Percentiles rank a stretch among this genome's conserved stretches.
Conservation (phyloP, 1,140 invertebrate genomes). For the Drosophila hydei region DNA sequence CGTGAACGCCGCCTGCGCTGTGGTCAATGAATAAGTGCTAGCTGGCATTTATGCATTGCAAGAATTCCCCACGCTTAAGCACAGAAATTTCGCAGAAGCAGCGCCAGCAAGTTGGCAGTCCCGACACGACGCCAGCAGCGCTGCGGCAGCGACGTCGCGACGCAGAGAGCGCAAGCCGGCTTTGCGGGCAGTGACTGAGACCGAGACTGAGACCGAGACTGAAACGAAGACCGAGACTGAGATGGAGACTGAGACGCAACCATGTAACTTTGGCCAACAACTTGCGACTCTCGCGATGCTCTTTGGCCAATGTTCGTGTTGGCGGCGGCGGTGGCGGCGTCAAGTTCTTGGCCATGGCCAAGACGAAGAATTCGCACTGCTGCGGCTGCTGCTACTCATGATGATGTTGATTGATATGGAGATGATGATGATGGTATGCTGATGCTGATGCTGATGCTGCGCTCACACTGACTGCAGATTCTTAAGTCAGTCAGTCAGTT, state of each 20-base stretch:
- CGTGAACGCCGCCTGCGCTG: constrained; percentile 25
- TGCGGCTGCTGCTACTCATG: constrained; percentile 16
- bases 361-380: constrained; percentile 62
- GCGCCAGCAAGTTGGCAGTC: constrained; percentile 45
- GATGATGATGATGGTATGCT: constrained; percentile 50
- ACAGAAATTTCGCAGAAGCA: constrained; percentile 44
- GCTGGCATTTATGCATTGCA: constrained; percentile 52
- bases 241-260: constrained; percentile 41
- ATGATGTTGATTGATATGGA: constrained; percentile 51
- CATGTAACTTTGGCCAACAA: constrained; percentile 72
- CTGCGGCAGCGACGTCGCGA: constrained; percentile 18
- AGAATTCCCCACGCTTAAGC: constrained; percentile 52
- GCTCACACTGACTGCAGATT: constrained; percentile 23
- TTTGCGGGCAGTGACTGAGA: constrained; percentile 34
- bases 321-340: constrained; percentile 40
- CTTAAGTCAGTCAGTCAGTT: constrained; percentile 72
- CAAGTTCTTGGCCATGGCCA: constrained; percentile 78
- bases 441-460: constrained; percentile 34
- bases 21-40: constrained; percentile 51
- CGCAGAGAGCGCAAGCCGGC: constrained; percentile 57
- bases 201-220: constrained; percentile 31
- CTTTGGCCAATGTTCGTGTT: constrained; percentile 62
- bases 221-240: constrained; percentile 18
- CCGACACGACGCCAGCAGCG: constrained; percentile 33
- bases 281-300: constrained; percentile 60